These are phyloP conservation scores for Ylistrum balloti DNA, from an alignment of 1,140 invertebrate genomes.

Conservation along the genomic window DNA sequence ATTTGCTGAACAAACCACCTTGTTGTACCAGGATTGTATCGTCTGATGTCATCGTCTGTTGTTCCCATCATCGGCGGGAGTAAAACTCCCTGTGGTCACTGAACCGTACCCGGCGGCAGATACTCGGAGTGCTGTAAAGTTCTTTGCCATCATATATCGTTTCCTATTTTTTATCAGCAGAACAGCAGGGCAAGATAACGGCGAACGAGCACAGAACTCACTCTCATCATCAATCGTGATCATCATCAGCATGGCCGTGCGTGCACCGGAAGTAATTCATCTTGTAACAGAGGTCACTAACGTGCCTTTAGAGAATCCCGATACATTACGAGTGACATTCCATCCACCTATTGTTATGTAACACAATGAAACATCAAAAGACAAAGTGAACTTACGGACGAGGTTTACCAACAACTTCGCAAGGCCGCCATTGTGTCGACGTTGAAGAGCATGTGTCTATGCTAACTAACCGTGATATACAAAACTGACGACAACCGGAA, in stretches of 20 bases:
- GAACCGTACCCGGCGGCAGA: background rate
- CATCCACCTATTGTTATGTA: constrained; percentile 24
- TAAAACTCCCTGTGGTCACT: background rate
- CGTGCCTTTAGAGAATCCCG: constrained; percentile 1
- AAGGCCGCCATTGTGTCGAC: constrained; percentile 36
- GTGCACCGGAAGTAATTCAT: constrained; percentile 6
- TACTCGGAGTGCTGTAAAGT: background rate
- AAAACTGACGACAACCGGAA: background rate
- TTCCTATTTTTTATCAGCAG: constrained; percentile 22
- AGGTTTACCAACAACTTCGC: constrained; percentile 33
- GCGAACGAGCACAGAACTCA: background rate
- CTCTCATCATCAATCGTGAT: background rate
- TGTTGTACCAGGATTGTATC: constrained; percentile 27
- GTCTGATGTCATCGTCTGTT: background rate
- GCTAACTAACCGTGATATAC: background rate
- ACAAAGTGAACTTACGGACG: background rate
- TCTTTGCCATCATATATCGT: constrained; percentile 15
- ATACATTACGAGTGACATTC: constrained; percentile 28
- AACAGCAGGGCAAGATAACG: constrained; percentile 23
- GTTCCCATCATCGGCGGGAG: constrained; percentile 22
- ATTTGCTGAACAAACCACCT: background rate
- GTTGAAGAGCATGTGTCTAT: background rate
- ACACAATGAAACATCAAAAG: constrained; percentile 39
- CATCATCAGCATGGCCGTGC: background rate
- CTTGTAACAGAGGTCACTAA: background rate